Evolutionary conservation across 2,797 vertebrate genomes (phyloP), one percentile per base, ranked within the genome.

Genomic region (Falco concolor): DNA sequence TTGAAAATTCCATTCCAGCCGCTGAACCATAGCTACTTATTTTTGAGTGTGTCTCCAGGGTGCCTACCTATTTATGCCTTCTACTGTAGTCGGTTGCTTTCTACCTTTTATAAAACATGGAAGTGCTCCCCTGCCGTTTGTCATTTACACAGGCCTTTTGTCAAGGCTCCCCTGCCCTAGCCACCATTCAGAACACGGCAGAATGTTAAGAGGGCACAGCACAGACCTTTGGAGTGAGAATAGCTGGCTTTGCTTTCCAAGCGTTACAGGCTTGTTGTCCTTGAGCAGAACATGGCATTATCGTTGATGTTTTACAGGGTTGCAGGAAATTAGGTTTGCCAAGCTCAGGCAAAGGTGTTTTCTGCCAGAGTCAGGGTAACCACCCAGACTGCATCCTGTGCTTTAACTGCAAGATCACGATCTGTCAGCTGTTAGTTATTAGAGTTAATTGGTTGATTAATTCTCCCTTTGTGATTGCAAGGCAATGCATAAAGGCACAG

Each of bases 21-120:
- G 0, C 5, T 82, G 61, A 84, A 9, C 15, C 16, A 0, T 4
- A 56, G 36, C 65, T 59, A 0, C 15, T 79, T 32, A 8, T 9
- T 53, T 76, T 13, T 52, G 38, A 28, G 32, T 20, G 13, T 0
- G 0, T 50, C 50, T 57, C 49, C 2, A 4, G 50, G 50, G 47
- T 30, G 18, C 30, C 57, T n/a, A 2, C 44, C 34, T 75, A 1
- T 15, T 30, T 27, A 11, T 83, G 34, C 45, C 76, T 96, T 32
- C 49, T 56, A 45, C 36, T 14, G 54, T 8, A 30, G 44, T 17
- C 53, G 42, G 34, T 61, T 87, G 24, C 32, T n/a, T 85, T 45
- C 27, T 50, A n/a, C 30, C 20, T 36, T 34, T 57, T 49, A 47
- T 93, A 42, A 36, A 30, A 68, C 44, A 49, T 78, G 64, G 63